phyloP scores from a whole-genome alignment of 2,113 vertebrate species.

The Chrysochloris asiatica region DNA sequence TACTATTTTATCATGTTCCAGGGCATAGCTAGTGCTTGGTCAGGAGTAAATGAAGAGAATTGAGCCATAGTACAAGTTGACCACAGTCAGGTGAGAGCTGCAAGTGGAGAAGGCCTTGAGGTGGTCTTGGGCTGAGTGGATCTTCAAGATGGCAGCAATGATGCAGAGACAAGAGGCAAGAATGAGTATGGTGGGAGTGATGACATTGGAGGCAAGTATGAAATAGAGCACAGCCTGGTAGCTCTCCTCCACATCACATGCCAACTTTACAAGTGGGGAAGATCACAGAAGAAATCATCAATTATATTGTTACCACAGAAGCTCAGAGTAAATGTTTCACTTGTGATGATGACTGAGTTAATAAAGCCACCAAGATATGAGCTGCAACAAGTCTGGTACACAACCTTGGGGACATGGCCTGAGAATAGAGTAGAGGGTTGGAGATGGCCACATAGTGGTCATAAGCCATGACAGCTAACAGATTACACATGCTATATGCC shows the following conservation, averaged over 20 bases:
- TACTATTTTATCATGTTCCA: slow-evolving; percentile 71
- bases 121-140: not conserved
- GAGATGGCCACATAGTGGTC: slow-evolving; percentile 65
- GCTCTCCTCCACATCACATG: slow-evolving; percentile 63
- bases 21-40: slow-evolving; percentile 63
- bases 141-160: slow-evolving; percentile 56
- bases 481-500: slow-evolving; percentile 66
- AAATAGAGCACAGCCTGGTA: slow-evolving; percentile 70
- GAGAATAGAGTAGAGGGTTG: slow-evolving; percentile 70
- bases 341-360: slow-evolving; percentile 70
- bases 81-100: slow-evolving; percentile 39
- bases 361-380: slow-evolving; percentile 69
- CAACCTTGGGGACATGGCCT: slow-evolving; percentile 58
- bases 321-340: slow-evolving; percentile 71
- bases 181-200: slow-evolving; percentile 46
- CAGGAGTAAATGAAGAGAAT: slow-evolving; percentile 67
- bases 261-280: slow-evolving; percentile 74
- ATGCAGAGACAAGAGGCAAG: slow-evolving; percentile 74
- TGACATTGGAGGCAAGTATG: slow-evolving; percentile 61
- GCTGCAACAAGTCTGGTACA: slow-evolving; percentile 56
- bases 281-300: slow-evolving; percentile 78
- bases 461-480: slow-evolving; percentile 71
- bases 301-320: slow-evolving; percentile 74
- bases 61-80: slow-evolving; percentile 66
- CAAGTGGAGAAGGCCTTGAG: slow-evolving; percentile 77